Conservation (phyloP, 2,888 invertebrate species). For the Sinotaia quadrata region DNA sequence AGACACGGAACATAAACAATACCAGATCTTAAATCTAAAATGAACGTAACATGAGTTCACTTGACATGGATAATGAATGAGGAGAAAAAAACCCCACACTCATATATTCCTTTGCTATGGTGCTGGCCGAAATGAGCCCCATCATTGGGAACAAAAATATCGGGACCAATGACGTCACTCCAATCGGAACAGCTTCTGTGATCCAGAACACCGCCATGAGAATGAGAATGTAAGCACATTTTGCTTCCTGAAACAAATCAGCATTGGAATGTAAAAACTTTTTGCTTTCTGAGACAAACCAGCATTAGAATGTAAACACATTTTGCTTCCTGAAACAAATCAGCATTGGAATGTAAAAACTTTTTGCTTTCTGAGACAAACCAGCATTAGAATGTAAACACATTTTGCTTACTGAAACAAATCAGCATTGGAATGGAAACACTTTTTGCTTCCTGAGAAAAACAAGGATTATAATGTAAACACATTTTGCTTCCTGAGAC, state of each 20-base stretch:
- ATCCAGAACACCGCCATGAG: conserved; percentile 69
- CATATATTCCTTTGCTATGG: conserved; percentile 42
- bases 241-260: conserved; percentile 47
- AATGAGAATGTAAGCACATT: conserved; percentile 59
- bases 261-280: conserved; percentile 58
- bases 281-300: conserved; percentile 49
- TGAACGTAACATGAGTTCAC: no score
- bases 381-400: no score
- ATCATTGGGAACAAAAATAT: conserved; percentile 56
- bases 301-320: conserved; percentile 57
- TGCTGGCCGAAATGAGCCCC: conserved; percentile 43
- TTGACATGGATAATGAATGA: no score
- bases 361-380: conserved; percentile 53
- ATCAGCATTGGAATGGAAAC: no score
- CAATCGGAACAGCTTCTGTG: conserved; percentile 65
- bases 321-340: conserved; percentile 49
- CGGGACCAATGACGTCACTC: conserved; percentile 67
- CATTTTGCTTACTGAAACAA: no score
- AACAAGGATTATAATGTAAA: no score
- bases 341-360: conserved; percentile 54
- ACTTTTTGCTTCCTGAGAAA: no score
- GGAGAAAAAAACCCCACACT: no score
- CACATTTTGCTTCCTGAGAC: no score
- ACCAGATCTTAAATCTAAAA: no score
- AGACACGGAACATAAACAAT: no score